Percentiles rank a stretch among this genome's conserved stretches.
These are phyloP conservation scores for Hippolais icterina DNA, from an alignment of 2,113 vertebrate genomes.

Conservation along the genomic window DNA sequence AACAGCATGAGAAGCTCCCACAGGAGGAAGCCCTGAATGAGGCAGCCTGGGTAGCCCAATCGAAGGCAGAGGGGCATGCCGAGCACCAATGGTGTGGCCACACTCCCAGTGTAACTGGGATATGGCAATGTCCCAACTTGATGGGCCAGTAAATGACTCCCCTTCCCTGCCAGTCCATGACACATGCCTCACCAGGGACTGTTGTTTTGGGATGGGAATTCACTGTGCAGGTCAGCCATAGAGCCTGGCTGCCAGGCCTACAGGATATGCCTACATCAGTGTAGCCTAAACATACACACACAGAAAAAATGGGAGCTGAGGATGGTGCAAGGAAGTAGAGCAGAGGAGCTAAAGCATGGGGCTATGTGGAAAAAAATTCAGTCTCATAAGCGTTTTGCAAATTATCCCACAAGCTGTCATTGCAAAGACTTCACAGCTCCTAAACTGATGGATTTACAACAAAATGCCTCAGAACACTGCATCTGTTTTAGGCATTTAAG, in stretches of 20 bases:
- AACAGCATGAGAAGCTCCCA: no score
- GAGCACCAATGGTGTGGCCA: no score
- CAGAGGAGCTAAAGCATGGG: background rate
- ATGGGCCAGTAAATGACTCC: background rate
- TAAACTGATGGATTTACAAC: background rate
- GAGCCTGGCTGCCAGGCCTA: background rate
- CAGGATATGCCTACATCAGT: background rate
- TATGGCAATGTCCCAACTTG: background rate
- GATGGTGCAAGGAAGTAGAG: background rate
- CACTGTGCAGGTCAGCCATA: background rate
- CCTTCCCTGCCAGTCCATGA: accelerated
- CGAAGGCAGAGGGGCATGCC: no score
- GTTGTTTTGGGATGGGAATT: background rate
- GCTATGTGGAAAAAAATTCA: background rate
- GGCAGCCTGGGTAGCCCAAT: no score
- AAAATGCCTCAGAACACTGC: background rate
- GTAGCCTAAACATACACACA: background rate
- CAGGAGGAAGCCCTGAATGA: no score
- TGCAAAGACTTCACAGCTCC: background rate
- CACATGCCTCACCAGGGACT: background rate
- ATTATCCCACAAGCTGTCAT: background rate
- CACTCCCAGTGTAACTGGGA: no score
- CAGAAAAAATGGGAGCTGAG: background rate
- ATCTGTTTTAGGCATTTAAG: background rate
- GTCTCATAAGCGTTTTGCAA: background rate